Base-by-base conservation (phyloP, 2,797 vertebrate genomes). In the Amblyopsis hoosieri region DNA sequence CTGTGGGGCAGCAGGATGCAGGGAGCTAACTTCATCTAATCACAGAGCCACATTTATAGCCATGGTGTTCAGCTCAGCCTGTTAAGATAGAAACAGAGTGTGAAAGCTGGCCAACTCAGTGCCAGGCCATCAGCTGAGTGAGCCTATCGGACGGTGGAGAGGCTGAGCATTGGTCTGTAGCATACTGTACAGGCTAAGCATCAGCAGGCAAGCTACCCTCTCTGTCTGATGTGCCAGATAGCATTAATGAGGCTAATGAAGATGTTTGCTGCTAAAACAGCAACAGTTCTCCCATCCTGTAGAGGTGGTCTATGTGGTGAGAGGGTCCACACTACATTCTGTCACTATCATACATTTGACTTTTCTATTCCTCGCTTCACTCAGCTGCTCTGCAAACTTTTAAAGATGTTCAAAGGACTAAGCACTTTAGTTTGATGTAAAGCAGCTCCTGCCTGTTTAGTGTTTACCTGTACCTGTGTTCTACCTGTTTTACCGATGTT, bases 21-120 rank as follows among this genome's bases (percentile, higher is more conserved):
- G 58, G 61, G 54, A 71, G 81, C 80, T 86, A 85, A 87, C 85
- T 87, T 86, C 63, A 82, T 84, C 78, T 88, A 84, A 89, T 87
- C 86, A 86, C 37, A 8, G 80, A 71, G 81, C 75, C 45, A 60
- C 69, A 29, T 62, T 64, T 81, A 79, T 57, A 54, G 63, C 37
- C 1, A 49, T 42, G 67, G 47, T 14, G 15, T 62, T 74, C 55
- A 2, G 58, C 81, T 78, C 74, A 62, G 76, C 67, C 69, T 74
- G 69, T 50, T 48, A 54, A 61, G 75, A 83, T 71, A 59, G 76
- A 78, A 85, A 78, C 74, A 72, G 76, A 79, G 63, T 79, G 80
- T 81, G 79, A 85, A 84, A 78, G 67, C 45, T 45, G 72, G 70
- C 72, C 67, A 71, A 60, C 80, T 68, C 57, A 6, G 67, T 64